These are phyloP conservation scores for Astyanax mexicanus DNA, from an alignment of 2,797 vertebrate genomes.

Conservation along the genomic window DNA sequence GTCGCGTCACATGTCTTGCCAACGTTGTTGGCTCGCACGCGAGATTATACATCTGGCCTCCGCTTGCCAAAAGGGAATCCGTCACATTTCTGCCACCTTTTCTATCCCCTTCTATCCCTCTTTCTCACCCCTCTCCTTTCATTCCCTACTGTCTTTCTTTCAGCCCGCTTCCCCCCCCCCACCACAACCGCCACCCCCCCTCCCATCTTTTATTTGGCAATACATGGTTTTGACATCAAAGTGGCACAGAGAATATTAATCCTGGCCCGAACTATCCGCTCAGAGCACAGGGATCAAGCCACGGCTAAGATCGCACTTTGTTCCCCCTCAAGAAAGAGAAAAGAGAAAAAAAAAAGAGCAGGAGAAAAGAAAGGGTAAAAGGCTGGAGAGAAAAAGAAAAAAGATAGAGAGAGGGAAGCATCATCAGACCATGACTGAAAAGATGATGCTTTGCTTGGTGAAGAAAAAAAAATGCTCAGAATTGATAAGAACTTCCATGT, in stretches of 20 bases:
- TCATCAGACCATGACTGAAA: conserved; percentile 17
- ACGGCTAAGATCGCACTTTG: conserved; percentile 68
- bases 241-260: conserved; percentile 83
- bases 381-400: no score
- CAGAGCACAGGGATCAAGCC: conserved; percentile 79
- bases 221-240: conserved; percentile 81
- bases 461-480: conserved; percentile 49
- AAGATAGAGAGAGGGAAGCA: conserved; percentile 40
- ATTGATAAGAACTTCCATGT: not conserved
- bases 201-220: conserved; percentile 68
- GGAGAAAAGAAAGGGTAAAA: no score
- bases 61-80: conserved; percentile 75
- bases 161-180: conserved; percentile 66
- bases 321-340: conserved; percentile 48
- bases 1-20: conserved; percentile 55
- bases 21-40: conserved; percentile 59
- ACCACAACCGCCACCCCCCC: no score
- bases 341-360: not conserved
- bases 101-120: conserved; percentile 61
- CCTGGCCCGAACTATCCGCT: conserved; percentile 75
- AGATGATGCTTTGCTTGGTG: conserved; percentile 19
- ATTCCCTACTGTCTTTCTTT: conserved; percentile 65
- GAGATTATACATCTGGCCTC: conserved; percentile 78
- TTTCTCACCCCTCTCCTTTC: conserved; percentile 46
- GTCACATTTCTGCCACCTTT: conserved; percentile 78